Conservation (phyloP, 2,888 invertebrate genomes). For the Cephonodes hylas region DNA sequence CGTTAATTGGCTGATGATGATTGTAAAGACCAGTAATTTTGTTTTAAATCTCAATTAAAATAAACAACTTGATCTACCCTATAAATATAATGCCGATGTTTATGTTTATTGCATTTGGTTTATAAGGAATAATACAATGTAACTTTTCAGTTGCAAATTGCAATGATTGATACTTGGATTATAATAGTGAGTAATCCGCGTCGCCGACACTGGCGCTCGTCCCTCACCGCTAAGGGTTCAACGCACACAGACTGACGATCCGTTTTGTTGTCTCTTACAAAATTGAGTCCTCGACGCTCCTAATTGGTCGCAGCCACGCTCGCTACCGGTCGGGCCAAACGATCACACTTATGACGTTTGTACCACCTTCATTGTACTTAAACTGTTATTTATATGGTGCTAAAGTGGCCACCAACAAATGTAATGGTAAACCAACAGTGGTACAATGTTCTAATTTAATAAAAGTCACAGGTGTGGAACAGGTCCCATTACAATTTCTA, state of each 20-base stretch:
- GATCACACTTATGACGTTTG: constrained; percentile 39
- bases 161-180: too few species aligned
- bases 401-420: constrained; percentile 32
- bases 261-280: constrained; percentile 29
- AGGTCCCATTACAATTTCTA: constrained; percentile 7
- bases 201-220: constrained; percentile 10
- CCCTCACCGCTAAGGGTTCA: neutral
- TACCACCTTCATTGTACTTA: constrained; percentile 31
- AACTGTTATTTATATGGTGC: constrained; percentile 42
- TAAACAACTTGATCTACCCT: too few species aligned
- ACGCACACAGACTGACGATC: constrained; percentile 13
- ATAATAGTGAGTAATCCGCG: too few species aligned
- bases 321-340: constrained; percentile 33
- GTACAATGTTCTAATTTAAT: constrained; percentile 14
- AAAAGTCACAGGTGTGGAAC: constrained; percentile 13
- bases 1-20: too few species aligned
- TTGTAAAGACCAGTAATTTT: too few species aligned
- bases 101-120: too few species aligned
- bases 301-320: constrained; percentile 38
- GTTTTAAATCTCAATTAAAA: too few species aligned
- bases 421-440: constrained; percentile 14
- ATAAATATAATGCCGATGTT: too few species aligned
- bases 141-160: too few species aligned
- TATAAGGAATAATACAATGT: too few species aligned
- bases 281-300: constrained; percentile 39